Conservation (phyloP, 1,140 invertebrate species). For the Psix sp. region DNA sequence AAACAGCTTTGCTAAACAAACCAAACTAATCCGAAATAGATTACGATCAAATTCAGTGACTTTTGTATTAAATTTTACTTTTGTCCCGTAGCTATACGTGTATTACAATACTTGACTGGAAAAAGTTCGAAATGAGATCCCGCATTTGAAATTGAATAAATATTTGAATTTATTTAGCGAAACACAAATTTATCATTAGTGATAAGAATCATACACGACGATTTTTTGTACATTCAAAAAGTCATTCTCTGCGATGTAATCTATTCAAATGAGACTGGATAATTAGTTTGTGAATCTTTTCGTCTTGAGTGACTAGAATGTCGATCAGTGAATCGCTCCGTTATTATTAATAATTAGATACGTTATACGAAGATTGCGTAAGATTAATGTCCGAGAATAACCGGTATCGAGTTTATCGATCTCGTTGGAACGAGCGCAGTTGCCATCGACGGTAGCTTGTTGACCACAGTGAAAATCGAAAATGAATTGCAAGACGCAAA, state of each 20-base stretch:
- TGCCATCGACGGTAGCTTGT: slow-evolving; percentile 60
- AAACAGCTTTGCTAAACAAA: slow-evolving; percentile 19
- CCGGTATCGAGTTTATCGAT: slow-evolving; percentile 68
- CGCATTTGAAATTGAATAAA: too few species aligned
- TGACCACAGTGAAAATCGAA: slow-evolving; percentile 59
- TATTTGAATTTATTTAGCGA: too few species aligned
- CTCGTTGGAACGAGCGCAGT: slow-evolving; percentile 58
- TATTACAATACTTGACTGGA: too few species aligned
- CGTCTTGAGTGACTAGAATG: slow-evolving; percentile 54
- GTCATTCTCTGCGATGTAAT: slow-evolving; percentile 55
- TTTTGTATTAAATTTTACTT: slow-evolving; percentile 24
- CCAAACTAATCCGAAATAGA: slow-evolving; percentile 40
- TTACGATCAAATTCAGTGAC: slow-evolving; percentile 36
- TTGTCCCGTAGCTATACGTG: too few species aligned
- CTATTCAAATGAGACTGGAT: slow-evolving; percentile 54
- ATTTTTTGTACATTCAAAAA: too few species aligned
- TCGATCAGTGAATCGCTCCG: slow-evolving; percentile 56
- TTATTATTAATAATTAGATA: slow-evolving; percentile 68
- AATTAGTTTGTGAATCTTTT: slow-evolving; percentile 56
- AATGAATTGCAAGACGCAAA: slow-evolving; percentile 56
- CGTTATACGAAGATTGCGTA: slow-evolving; percentile 66
- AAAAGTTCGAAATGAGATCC: too few species aligned
- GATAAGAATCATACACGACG: too few species aligned
- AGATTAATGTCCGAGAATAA: slow-evolving; percentile 70
- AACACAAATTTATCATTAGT: too few species aligned